A percentile compares a stretch with the other conserved stretches of the same genome.
phyloP scores from a whole-genome alignment of 2,888 invertebrate species.

The Rhamphomyia laevipes region DNA sequence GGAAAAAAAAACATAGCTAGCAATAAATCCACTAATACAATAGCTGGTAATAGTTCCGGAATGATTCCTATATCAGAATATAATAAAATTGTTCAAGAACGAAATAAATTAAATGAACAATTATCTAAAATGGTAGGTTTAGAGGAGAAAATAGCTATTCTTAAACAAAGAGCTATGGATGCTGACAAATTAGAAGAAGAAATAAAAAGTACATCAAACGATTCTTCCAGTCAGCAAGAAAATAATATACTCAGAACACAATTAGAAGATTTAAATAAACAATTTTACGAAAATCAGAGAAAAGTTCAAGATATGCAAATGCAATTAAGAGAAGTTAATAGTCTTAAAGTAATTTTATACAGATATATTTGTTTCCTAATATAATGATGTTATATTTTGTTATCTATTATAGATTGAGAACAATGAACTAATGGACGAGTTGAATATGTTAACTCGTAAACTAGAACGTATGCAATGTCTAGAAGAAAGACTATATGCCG shows the following conservation, averaged over 20 bases:
- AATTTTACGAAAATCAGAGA: neutral
- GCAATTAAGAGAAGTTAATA: neutral
- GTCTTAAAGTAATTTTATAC: neutral
- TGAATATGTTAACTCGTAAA: no score
- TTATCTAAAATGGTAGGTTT: slow-evolving; percentile 9
- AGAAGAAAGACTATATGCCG: slow-evolving; percentile 3
- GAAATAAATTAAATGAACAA: slow-evolving; percentile 7
- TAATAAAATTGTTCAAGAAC: neutral
- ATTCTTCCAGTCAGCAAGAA: neutral
- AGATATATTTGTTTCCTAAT: no score
- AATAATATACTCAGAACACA: neutral
- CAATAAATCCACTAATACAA: no score
- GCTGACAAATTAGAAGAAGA: slow-evolving; percentile 10
- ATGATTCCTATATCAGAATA: no score
- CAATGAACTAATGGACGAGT: slow-evolving; percentile 1
- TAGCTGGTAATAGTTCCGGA: no score
- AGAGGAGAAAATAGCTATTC: slow-evolving; percentile 8
- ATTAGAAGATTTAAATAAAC: neutral
- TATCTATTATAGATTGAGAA: slow-evolving; percentile 5
- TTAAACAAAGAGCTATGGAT: slow-evolving; percentile 8
- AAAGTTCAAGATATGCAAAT: neutral
- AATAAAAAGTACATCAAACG: neutral
- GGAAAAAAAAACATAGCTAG: no score
- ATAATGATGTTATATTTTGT: no score
- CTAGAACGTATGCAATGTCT: neutral